A percentile compares a stretch with the other conserved stretches of the same genome.
Evolutionary conservation across 2,113 vertebrate species (phyloP).

Genomic region (Aythya baeri): DNA sequence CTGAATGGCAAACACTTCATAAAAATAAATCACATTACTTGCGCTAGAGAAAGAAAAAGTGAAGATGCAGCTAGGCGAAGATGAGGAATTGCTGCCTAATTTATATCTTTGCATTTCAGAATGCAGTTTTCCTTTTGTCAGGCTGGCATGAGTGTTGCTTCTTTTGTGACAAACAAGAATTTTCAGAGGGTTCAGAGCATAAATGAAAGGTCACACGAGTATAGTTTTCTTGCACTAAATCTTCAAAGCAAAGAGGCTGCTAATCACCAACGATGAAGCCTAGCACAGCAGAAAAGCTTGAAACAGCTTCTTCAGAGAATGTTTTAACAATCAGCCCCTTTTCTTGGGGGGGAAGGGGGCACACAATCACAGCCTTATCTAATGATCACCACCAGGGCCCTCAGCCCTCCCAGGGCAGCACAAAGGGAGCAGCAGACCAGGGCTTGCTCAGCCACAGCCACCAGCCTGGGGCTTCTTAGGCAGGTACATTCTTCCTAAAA

Average conservation of each 20-base stretch:
- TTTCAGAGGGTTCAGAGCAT: slow-evolving; percentile 62
- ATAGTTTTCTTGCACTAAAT: slow-evolving; percentile 55
- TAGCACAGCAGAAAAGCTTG: slow-evolving; percentile 44
- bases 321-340: slow-evolving; percentile 65
- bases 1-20: background rate
- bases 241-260: slow-evolving; percentile 63
- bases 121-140: slow-evolving; percentile 24
- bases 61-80: background rate
- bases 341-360: slow-evolving; percentile 38
- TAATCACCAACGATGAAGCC: slow-evolving; percentile 59
- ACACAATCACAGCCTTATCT: slow-evolving; percentile 49
- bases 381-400: slow-evolving; percentile 12
- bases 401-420: background rate
- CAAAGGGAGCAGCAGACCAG: background rate
- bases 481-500: background rate
- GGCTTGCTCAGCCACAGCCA: background rate
- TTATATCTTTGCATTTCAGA: background rate
- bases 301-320: slow-evolving; percentile 66
- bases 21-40: background rate
- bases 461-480: background rate
- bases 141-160: background rate
- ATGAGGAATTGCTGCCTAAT: background rate
- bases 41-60: background rate
- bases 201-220: slow-evolving; percentile 70
- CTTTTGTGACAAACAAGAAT: slow-evolving; percentile 60